phyloP scores from a whole-genome alignment of 2,113 vertebrate species.

The Microtus richardsoni region DNA sequence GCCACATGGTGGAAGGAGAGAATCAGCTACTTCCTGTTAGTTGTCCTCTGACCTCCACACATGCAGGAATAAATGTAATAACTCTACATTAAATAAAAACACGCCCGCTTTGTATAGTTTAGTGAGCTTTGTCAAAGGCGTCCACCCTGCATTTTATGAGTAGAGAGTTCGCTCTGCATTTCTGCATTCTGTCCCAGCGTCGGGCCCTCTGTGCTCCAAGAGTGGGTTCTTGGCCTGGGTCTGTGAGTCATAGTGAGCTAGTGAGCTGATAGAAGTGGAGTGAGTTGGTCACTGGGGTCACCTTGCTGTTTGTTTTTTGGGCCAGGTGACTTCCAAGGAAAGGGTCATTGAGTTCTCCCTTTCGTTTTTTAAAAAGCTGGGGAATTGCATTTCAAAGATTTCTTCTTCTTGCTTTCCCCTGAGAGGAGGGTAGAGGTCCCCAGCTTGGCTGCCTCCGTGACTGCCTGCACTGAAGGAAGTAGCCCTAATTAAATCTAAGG shows the following conservation, averaged over 20 bases:
- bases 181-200: too few relatives aligned
- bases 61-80: not conserved
- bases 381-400: not conserved
- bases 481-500: not conserved
- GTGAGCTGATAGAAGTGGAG: not conserved
- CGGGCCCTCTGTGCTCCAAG: not conserved
- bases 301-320: not conserved
- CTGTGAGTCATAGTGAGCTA: not conserved
- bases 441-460: accelerated
- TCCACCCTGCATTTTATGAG: not conserved
- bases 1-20: not conserved
- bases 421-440: not conserved
- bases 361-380: not conserved
- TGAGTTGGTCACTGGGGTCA: not conserved
- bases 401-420: not conserved
- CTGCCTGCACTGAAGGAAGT: not conserved
- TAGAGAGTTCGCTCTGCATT: not conserved
- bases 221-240: not conserved
- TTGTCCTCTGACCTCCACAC: not conserved
- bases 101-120: not conserved
- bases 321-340: not conserved
- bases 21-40: not conserved
- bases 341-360: not conserved
- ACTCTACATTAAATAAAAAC: not conserved
- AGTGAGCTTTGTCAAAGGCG: not conserved